Conservation (phyloP, 2,113 vertebrate species). For the Rousettus leschenaultii region DNA sequence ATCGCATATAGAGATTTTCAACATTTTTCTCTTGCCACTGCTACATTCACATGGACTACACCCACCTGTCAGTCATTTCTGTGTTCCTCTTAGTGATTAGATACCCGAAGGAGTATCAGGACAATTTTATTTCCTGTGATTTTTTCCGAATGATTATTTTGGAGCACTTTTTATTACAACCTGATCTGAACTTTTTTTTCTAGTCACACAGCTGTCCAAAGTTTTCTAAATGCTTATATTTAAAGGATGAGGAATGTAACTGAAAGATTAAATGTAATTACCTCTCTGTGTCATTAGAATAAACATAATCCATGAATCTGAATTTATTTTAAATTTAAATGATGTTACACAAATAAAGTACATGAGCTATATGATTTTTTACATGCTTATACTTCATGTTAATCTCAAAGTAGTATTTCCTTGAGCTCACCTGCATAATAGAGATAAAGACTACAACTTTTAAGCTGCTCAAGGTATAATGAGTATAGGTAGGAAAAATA, state of each 20-base stretch:
- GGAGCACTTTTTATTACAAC: background rate
- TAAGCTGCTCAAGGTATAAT: background rate
- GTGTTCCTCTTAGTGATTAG: background rate
- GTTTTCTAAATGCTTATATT: background rate
- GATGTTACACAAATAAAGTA: background rate
- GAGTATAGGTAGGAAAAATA: background rate
- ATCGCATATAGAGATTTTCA: background rate
- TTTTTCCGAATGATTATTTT: constrained; percentile 11
- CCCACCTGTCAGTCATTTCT: background rate
- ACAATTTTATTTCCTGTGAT: background rate
- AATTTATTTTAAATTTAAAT: constrained; percentile 22
- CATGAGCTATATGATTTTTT: background rate
- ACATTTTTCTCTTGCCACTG: background rate
- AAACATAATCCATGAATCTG: background rate
- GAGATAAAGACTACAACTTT: background rate
- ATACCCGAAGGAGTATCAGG: background rate
- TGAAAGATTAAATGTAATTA: background rate
- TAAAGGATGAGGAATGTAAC: background rate
- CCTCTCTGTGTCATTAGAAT: background rate
- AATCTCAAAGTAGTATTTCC: background rate
- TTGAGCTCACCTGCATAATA: background rate
- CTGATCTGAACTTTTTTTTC: background rate
- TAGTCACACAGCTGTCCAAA: background rate
- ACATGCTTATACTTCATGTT: background rate
- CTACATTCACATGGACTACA: background rate